Conservation (phyloP, 2,113 vertebrate genomes). For the Antechinus flavipes region DNA sequence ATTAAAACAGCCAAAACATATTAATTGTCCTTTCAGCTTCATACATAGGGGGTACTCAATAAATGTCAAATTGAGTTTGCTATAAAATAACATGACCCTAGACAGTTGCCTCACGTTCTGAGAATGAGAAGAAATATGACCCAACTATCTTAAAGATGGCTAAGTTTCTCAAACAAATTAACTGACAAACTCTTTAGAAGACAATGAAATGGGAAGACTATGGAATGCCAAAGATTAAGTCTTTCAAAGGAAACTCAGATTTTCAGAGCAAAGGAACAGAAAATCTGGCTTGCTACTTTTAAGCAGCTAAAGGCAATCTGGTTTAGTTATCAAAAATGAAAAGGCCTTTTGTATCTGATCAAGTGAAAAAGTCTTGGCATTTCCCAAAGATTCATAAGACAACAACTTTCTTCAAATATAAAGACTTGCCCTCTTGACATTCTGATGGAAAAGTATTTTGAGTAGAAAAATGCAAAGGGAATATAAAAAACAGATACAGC, state of each 20-base stretch:
- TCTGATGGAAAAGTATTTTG: slow-evolving; percentile 55
- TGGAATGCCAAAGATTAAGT: background rate
- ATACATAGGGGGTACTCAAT: background rate
- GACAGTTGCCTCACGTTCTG: background rate
- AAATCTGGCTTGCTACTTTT: background rate
- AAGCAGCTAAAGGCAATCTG: slow-evolving; percentile 11
- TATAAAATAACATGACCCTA: background rate
- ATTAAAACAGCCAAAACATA: background rate
- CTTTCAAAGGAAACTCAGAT: background rate
- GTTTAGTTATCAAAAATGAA: slow-evolving; percentile 21
- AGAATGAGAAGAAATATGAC: background rate
- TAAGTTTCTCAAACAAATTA: background rate
- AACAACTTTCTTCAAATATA: slow-evolving; percentile 28
- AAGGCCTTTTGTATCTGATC: background rate
- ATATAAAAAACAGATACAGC: slow-evolving; percentile 61
- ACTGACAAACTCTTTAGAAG: background rate
- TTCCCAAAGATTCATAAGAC: slow-evolving; percentile 28
- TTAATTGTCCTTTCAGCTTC: background rate
- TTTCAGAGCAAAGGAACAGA: background rate
- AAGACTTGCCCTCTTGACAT: background rate
- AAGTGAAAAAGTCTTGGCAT: slow-evolving; percentile 33
- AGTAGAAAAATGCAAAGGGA: slow-evolving; percentile 56
- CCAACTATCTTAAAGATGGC: background rate
- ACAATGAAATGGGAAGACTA: background rate
- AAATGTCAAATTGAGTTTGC: background rate